phyloP scores from a whole-genome alignment of 2,888 invertebrate genomes.

The Boloria selene region DNA sequence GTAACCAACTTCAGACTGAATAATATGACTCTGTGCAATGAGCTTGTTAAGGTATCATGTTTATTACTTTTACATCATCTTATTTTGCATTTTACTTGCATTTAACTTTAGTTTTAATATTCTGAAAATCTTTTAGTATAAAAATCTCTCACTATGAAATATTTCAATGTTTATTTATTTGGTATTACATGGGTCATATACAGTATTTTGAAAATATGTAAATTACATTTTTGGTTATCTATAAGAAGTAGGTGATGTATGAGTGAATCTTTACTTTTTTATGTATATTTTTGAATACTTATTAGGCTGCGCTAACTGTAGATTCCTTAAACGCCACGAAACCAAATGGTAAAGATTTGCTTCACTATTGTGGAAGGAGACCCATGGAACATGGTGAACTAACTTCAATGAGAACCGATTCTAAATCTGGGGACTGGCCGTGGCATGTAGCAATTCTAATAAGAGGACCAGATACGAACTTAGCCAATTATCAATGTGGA shows the following conservation, averaged over 20 bases:
- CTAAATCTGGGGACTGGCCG: conserved; percentile 71
- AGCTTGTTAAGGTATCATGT: conserved; percentile 58
- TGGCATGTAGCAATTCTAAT: conserved; percentile 72
- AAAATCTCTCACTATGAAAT: too few relatives aligned
- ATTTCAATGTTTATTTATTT: too few relatives aligned
- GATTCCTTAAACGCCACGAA: conserved; percentile 23
- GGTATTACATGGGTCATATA: too few relatives aligned
- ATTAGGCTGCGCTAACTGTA: conserved; percentile 25
- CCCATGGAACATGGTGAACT: conserved; percentile 63
- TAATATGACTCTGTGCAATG: conserved; percentile 61
- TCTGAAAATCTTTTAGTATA: background rate
- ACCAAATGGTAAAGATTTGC: conserved; percentile 43
- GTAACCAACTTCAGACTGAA: conserved; percentile 58
- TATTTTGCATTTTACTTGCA: background rate
- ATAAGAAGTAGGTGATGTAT: background rate
- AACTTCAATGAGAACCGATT: conserved; percentile 59
- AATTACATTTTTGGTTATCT: too few relatives aligned
- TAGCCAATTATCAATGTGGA: conserved; percentile 61
- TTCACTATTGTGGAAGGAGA: conserved; percentile 65
- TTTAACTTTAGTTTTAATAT: background rate
- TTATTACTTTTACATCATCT: background rate
- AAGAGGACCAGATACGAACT: conserved; percentile 42
- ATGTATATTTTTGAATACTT: background rate
- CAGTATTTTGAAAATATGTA: too few relatives aligned
- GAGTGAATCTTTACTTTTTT: background rate